A percentile compares a stretch with the other conserved stretches of the same genome.
These are phyloP conservation scores for Champsocephalus gunnari DNA, from an alignment of 2,797 vertebrate species.

Conservation along the genomic window DNA sequence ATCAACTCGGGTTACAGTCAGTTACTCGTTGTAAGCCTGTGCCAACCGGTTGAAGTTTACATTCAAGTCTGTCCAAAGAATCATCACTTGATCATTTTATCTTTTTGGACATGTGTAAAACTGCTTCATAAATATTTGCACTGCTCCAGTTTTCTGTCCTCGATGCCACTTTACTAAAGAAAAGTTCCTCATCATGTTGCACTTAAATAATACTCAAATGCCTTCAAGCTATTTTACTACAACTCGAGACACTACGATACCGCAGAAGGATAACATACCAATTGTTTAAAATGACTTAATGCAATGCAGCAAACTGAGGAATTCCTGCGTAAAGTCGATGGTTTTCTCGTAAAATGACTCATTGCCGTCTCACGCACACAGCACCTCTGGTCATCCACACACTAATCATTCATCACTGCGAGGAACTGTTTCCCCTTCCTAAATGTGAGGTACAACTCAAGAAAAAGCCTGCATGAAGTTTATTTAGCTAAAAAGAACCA, in stretches of 20 bases:
- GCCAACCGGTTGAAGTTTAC: too few species aligned
- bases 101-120: neutral
- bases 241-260: conserved; percentile 31
- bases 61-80: too few species aligned
- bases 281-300: conserved; percentile 43
- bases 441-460: conserved; percentile 61
- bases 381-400: conserved; percentile 48
- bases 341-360: conserved; percentile 52
- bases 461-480: conserved; percentile 57
- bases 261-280: conserved; percentile 39
- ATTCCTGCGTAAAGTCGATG: conserved; percentile 36
- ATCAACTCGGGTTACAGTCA: too few species aligned
- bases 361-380: conserved; percentile 48
- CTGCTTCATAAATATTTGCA: neutral
- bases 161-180: neutral
- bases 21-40: too few species aligned
- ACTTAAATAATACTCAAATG: conserved; percentile 45
- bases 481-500: conserved; percentile 82
- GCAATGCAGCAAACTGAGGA: conserved; percentile 52
- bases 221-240: conserved; percentile 51
- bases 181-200: conserved; percentile 2
- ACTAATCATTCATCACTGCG: conserved; percentile 55
- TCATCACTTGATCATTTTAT: too few species aligned
- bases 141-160: conserved; percentile 4
- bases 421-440: conserved; percentile 44